These are phyloP conservation scores for Drosophila lutescens DNA, from an alignment of 2,888 invertebrate species.

Conservation along the genomic window DNA sequence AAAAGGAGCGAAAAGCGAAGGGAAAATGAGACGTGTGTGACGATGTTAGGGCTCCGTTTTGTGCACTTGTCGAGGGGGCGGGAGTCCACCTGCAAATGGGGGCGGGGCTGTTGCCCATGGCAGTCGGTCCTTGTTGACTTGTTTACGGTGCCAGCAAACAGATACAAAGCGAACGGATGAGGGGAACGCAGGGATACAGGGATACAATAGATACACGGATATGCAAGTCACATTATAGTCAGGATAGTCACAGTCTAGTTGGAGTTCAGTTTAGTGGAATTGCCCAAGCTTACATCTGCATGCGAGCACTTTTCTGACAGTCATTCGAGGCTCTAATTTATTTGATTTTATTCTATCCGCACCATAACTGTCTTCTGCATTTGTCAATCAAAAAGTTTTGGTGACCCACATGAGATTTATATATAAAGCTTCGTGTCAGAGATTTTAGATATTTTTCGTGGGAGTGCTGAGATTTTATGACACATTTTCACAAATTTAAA, in stretches of 20 bases:
- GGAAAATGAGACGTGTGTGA: conserved; percentile 51
- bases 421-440: conserved; percentile 2
- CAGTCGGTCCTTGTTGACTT: conserved; percentile 45
- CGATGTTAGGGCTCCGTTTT: conserved; percentile 34
- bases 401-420: conserved; percentile 30
- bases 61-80: conserved; percentile 60
- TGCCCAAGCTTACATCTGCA: conserved; percentile 48
- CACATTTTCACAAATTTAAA: neutral
- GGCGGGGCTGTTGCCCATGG: conserved; percentile 32
- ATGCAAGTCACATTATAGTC: conserved; percentile 39
- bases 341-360: conserved; percentile 33
- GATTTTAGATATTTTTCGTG: conserved; percentile 1
- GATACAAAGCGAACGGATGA: conserved; percentile 31
- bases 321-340: conserved; percentile 48
- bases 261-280: conserved; percentile 26
- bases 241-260: conserved; percentile 26
- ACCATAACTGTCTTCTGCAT: conserved; percentile 41
- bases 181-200: conserved; percentile 17
- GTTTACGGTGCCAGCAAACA: conserved; percentile 42
- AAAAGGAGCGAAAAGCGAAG: conserved; percentile 5
- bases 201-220: conserved; percentile 29
- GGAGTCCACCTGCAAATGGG: conserved; percentile 1
- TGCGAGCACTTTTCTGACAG: conserved; percentile 60
- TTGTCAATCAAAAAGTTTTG: conserved; percentile 60
- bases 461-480: neutral